Percentiles rank a stretch among this genome's conserved stretches.
Conservation (phyloP, 2,888 invertebrate species). For the Spatulosminthurus flaviceps region DNA sequence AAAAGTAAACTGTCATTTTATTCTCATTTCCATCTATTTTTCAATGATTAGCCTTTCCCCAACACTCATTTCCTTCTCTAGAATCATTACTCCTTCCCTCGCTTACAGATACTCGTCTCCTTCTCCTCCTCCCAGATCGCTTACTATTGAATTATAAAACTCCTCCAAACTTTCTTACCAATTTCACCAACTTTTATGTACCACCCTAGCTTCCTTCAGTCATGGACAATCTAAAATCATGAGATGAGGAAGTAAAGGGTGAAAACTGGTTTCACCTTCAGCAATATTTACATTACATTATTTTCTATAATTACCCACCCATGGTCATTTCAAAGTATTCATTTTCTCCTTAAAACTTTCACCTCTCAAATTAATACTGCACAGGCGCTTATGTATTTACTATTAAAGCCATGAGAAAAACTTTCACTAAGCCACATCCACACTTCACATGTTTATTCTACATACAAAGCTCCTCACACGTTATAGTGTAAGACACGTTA, state of each 20-base stretch:
- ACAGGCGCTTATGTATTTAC: no score
- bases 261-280: neutral
- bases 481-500: no score
- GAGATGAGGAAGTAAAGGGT: neutral
- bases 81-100: neutral
- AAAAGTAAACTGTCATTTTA: slow-evolving; percentile 26
- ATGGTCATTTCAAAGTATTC: no score
- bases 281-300: neutral
- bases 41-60: neutral
- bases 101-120: no score
- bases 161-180: slow-evolving; percentile 22
- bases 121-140: no score
- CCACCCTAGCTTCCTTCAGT: neutral
- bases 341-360: no score
- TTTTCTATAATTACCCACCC: no score
- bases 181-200: slow-evolving; percentile 6
- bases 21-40: slow-evolving; percentile 11
- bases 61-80: neutral
- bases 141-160: slow-evolving; percentile 37
- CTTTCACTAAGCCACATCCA: no score
- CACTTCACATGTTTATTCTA: no score
- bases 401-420: no score
- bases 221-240: slow-evolving; percentile 30
- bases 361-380: no score
- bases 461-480: no score